phyloP scores from a whole-genome alignment of 1,140 invertebrate genomes.

The Drosophila burlai region DNA sequence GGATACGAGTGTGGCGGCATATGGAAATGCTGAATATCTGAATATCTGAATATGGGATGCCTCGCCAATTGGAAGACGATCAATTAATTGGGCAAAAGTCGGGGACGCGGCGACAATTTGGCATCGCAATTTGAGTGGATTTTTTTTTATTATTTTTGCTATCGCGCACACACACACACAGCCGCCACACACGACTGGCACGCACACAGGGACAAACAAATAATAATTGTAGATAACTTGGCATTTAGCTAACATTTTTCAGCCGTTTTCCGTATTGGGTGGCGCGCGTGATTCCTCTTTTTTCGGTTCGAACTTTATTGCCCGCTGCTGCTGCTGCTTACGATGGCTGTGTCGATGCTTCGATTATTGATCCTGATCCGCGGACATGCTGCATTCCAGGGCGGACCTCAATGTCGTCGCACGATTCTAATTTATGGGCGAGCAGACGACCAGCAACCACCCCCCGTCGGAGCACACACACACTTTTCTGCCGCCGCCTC shows the following conservation, averaged over 20 bases:
- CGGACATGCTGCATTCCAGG: constrained; percentile 24
- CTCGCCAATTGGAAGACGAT: constrained; percentile 29
- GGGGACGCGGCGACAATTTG: constrained; percentile 29
- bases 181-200: constrained; percentile 8
- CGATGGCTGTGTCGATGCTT: neutral
- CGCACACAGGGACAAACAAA: constrained; percentile 50
- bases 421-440: constrained; percentile 71
- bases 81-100: constrained; percentile 43
- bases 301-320: constrained; percentile 19
- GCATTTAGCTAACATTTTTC: constrained; percentile 79
- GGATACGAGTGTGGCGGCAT: neutral
- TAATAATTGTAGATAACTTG: constrained; percentile 80
- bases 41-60: constrained; percentile 5
- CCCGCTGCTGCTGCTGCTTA: constrained; percentile 20
- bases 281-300: constrained; percentile 69
- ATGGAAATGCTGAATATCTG: neutral
- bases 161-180: constrained; percentile 41
- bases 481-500: constrained; percentile 33
- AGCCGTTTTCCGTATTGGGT: constrained; percentile 63
- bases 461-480: constrained; percentile 47
- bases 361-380: constrained; percentile 66
- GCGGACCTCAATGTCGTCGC: constrained; percentile 32
- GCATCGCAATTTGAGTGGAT: constrained; percentile 49
- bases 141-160: constrained; percentile 46
- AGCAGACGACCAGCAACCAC: constrained; percentile 38